These are phyloP conservation scores for Tretioscincus oriximinensis DNA, from an alignment of 2,113 vertebrate species.

Conservation along the genomic window DNA sequence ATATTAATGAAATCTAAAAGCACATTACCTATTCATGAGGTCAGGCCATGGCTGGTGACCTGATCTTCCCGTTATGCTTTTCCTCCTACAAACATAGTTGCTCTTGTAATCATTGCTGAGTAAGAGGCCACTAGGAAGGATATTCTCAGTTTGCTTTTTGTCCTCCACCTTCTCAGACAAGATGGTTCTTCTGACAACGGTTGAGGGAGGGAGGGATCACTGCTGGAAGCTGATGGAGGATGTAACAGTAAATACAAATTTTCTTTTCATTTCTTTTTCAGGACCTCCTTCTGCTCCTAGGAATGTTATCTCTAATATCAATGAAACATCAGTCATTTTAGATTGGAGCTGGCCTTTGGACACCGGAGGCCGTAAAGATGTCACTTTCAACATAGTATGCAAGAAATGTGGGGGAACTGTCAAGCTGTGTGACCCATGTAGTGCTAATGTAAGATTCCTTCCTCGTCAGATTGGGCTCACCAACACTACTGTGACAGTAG, in stretches of 20 bases:
- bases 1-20: too few species aligned
- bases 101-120: too few species aligned
- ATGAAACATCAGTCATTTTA: slow-evolving; percentile 96
- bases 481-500: slow-evolving; percentile 92
- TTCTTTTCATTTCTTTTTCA: slow-evolving; percentile 64
- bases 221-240: too few species aligned
- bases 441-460: slow-evolving; percentile 86
- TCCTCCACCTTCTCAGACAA: too few species aligned
- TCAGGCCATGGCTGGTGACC: too few species aligned
- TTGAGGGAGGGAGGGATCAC: too few species aligned
- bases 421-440: slow-evolving; percentile 84
- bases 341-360: slow-evolving; percentile 98
- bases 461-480: slow-evolving; percentile 85
- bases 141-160: too few species aligned
- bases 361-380: slow-evolving; percentile 87
- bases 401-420: slow-evolving; percentile 83
- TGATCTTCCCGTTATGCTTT: too few species aligned
- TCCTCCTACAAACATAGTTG: too few species aligned
- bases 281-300: slow-evolving; percentile 91
- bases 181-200: too few species aligned
- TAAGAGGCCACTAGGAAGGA: too few species aligned
- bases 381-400: slow-evolving; percentile 92
- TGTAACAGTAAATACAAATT: slow-evolving; percentile 22
- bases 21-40: too few species aligned
- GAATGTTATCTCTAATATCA: slow-evolving; percentile 97